Percentiles rank a stretch among this genome's conserved stretches.
Conservation (phyloP, 2,888 invertebrate genomes). For the Chymomyza caudatula region DNA sequence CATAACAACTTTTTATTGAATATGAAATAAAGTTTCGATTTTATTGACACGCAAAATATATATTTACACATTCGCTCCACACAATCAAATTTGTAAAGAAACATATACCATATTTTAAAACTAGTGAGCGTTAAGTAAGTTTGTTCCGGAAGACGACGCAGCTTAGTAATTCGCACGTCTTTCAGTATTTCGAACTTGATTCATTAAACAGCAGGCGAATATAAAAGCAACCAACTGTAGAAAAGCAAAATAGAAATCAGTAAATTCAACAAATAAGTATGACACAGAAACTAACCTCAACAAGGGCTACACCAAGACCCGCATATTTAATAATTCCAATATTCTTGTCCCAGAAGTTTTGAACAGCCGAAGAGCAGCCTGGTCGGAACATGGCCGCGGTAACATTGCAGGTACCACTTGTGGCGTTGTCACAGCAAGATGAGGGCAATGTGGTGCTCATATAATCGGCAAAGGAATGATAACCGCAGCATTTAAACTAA, state of each 20-base stretch:
- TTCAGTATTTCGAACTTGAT: constrained; percentile 89
- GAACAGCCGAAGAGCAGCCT: constrained; percentile 71
- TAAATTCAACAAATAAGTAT: background rate
- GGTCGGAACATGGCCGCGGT: constrained; percentile 42
- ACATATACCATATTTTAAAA: too few relatives aligned
- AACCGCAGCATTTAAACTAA: constrained; percentile 75
- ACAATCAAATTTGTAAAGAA: background rate
- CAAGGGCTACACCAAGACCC: constrained; percentile 84
- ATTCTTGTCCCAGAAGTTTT: constrained; percentile 76
- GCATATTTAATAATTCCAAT: constrained; percentile 81
- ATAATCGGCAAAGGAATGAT: constrained; percentile 60
- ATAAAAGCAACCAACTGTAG: constrained; percentile 85
- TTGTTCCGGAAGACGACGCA: background rate
- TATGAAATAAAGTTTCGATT: background rate
- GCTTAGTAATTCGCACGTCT: constrained; percentile 83
- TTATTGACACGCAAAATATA: background rate
- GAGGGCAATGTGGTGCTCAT: constrained; percentile 44
- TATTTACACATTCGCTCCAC: background rate
- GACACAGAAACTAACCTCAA: constrained; percentile 80
- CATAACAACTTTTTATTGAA: background rate
- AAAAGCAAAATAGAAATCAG: background rate
- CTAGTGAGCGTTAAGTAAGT: background rate
- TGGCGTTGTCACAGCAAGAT: constrained; percentile 72
- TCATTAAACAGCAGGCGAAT: constrained; percentile 91
- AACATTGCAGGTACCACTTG: constrained; percentile 49